phyloP scores from a whole-genome alignment of 2,797 vertebrate genomes.

The Sebastolobus alascanus region DNA sequence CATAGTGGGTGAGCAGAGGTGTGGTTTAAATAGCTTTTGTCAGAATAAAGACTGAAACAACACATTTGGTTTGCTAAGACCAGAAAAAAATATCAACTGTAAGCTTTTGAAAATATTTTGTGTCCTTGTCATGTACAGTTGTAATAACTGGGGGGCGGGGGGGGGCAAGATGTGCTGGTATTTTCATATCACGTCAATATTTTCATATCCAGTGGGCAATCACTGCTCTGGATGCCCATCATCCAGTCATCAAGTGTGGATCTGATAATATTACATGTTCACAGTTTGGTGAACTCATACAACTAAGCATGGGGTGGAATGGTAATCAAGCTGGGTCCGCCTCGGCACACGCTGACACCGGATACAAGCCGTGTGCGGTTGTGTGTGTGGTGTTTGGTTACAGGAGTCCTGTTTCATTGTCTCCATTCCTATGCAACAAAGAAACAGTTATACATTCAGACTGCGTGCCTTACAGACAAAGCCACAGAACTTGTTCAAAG shows the following conservation, averaged over 20 bases:
- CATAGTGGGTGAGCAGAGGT: conserved; percentile 38
- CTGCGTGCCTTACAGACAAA: background rate
- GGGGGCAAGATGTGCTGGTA: background rate
- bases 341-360: conserved; percentile 56
- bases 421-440: conserved; percentile 31
- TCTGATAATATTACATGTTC: conserved; percentile 70
- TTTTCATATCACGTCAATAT: background rate
- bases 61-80: background rate
- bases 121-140: background rate
- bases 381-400: conserved; percentile 68
- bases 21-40: conserved; percentile 13
- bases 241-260: conserved; percentile 50
- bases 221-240: conserved; percentile 65
- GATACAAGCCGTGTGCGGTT: conserved; percentile 57
- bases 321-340: conserved; percentile 63
- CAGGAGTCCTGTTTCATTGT: conserved; percentile 63
- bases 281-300: conserved; percentile 60
- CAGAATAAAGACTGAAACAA: background rate
- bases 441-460: conserved; percentile 16
- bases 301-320: conserved; percentile 51
- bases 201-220: conserved; percentile 58
- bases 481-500: background rate
- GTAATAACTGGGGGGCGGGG: background rate
- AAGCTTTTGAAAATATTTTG: background rate
- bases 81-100: background rate